phyloP scores from a whole-genome alignment of 1,140 invertebrate genomes.

The Brachionus plicatilis region DNA sequence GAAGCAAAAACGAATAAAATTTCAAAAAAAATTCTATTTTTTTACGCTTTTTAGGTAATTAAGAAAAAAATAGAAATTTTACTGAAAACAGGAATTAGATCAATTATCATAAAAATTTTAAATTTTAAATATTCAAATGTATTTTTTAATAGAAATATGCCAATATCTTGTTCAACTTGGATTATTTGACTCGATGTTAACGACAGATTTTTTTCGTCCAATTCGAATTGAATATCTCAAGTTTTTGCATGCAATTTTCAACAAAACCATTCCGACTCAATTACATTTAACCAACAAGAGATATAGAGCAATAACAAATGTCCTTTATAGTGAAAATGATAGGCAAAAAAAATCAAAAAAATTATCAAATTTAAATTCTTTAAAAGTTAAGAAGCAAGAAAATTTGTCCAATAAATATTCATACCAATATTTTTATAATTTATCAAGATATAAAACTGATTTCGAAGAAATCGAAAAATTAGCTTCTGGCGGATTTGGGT shows the following conservation, averaged over 20 bases:
- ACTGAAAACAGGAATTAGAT: not conserved
- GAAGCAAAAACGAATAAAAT: too few species aligned
- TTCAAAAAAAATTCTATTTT: too few species aligned
- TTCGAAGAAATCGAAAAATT: slow-evolving; percentile 16
- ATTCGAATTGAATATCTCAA: slow-evolving; percentile 26
- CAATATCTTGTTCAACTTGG: not conserved
- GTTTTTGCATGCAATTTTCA: slow-evolving; percentile 21
- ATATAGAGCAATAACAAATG: not conserved
- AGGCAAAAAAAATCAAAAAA: not conserved
- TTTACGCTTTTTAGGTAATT: too few species aligned
- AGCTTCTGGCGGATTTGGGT: slow-evolving; percentile 18
- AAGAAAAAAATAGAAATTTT: not conserved
- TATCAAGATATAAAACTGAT: slow-evolving; percentile 29
- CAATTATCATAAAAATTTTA: not conserved
- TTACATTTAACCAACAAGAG: not conserved
- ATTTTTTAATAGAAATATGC: not conserved
- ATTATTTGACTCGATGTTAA: not conserved
- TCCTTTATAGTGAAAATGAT: not conserved
- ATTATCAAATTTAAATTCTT: not conserved
- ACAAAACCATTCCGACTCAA: not conserved
- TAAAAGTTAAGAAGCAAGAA: not conserved
- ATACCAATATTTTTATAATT: not conserved
- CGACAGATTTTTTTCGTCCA: not conserved
- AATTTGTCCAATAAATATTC: not conserved
- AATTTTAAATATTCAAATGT: too few species aligned